These are phyloP conservation scores for Drosophila gaucha DNA, from an alignment of 2,888 invertebrate species.

Conservation along the genomic window DNA sequence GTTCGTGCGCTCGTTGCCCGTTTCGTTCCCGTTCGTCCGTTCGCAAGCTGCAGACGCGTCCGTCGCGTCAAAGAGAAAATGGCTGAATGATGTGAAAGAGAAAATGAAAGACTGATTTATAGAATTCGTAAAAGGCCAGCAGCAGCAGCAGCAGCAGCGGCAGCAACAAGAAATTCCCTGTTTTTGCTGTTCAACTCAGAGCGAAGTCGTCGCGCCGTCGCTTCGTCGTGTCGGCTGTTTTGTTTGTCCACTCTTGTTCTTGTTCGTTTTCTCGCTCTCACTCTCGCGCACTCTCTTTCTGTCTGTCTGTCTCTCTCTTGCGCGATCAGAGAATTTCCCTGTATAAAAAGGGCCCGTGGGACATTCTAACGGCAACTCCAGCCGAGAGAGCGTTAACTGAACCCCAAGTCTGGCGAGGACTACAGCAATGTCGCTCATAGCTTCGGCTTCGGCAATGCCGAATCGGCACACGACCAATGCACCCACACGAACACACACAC, in stretches of 20 bases:
- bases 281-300: conserved; percentile 9
- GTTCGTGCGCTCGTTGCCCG: conserved; percentile 57
- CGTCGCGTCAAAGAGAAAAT: conserved; percentile 84
- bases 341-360: conserved; percentile 59
- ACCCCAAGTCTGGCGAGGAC: conserved; percentile 47
- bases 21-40: conserved; percentile 56
- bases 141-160: conserved; percentile 14
- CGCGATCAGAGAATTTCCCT: conserved; percentile 62
- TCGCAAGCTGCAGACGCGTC: conserved; percentile 77
- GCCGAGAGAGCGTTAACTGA: conserved; percentile 32
- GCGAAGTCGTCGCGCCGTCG: conserved; percentile 32
- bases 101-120: conserved; percentile 64
- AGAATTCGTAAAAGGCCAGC: conserved; percentile 55
- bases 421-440: conserved; percentile 39
- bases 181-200: conserved; percentile 49
- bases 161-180: conserved; percentile 58
- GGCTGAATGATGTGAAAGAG: conserved; percentile 68
- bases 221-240: conserved; percentile 21
- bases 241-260: conserved; percentile 51
- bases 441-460: conserved; percentile 20
- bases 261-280: conserved; percentile 14
- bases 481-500: conserved; percentile 33
- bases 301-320: conserved; percentile 34
- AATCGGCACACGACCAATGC: conserved; percentile 53
- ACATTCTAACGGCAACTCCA: conserved; percentile 67